Conservation (phyloP, 2,888 invertebrate species). For the Eilema caniola region DNA sequence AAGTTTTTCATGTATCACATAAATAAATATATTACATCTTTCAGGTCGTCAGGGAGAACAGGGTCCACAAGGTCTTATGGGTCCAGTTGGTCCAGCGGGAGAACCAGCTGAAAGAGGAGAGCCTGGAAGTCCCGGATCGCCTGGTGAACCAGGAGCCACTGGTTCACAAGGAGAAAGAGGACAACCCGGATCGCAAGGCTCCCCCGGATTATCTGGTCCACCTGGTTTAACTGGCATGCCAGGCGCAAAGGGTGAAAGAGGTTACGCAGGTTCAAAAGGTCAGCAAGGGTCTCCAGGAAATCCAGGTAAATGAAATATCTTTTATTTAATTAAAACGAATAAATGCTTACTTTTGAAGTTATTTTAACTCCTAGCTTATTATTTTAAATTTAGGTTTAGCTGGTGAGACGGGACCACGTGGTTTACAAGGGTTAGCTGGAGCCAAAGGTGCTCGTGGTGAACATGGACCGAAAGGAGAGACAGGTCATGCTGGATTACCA, state of each 20-base stretch:
- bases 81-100: conserved; percentile 92
- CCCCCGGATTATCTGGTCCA: conserved; percentile 90
- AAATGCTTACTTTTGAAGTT: not conserved
- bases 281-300: conserved; percentile 90
- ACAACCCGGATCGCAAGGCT: conserved; percentile 89
- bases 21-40: not conserved
- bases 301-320: conserved; percentile 71
- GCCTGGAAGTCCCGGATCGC: conserved; percentile 90
- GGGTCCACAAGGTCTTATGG: conserved; percentile 92
- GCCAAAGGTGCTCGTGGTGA: conserved; percentile 92
- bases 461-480: conserved; percentile 91
- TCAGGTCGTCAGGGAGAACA: conserved; percentile 91
- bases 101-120: conserved; percentile 94
- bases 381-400: conserved; percentile 77
- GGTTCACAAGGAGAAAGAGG: conserved; percentile 93
- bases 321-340: not conserved
- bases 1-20: not conserved
- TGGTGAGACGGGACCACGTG: conserved; percentile 89
- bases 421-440: conserved; percentile 89
- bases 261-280: conserved; percentile 90
- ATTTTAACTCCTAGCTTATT: not conserved
- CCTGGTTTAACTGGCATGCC: conserved; percentile 90
- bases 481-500: conserved; percentile 91
- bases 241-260: conserved; percentile 92
- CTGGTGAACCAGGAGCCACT: conserved; percentile 91